Conservation (phyloP, 2,113 vertebrate genomes). For the Peucedramus taeniatus region DNA sequence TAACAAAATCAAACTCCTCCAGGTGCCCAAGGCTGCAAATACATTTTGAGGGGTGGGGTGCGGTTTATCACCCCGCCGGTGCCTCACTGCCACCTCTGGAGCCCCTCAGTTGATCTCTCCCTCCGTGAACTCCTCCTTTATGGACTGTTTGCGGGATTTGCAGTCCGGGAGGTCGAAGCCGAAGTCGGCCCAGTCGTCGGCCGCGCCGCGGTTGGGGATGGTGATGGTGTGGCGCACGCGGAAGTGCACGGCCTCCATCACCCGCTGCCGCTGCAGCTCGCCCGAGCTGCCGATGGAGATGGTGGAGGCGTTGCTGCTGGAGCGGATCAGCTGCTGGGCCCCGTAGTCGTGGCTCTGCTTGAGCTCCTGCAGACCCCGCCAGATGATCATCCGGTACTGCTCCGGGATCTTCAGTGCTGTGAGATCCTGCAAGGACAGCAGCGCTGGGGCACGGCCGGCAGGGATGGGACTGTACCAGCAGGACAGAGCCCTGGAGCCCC, state of each 20-base stretch:
- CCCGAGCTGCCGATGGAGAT: slow-evolving; percentile 83
- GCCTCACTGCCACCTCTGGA: background rate
- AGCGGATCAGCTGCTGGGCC: slow-evolving; percentile 87
- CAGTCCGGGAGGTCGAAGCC: slow-evolving; percentile 98
- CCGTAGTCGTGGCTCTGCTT: slow-evolving; percentile 87
- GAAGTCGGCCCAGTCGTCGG: slow-evolving; percentile 96
- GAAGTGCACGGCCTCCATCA: slow-evolving; percentile 99
- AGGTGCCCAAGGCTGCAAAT: background rate
- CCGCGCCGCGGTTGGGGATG: slow-evolving; percentile 84
- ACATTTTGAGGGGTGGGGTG: rapidly evolving
- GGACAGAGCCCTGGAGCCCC: rapidly evolving
- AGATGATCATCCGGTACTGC: slow-evolving; percentile 90
- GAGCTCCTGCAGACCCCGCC: slow-evolving; percentile 94
- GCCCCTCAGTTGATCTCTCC: slow-evolving; percentile 81
- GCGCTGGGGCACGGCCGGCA: rapidly evolving
- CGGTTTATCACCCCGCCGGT: rapidly evolving
- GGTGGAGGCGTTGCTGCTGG: slow-evolving; percentile 86
- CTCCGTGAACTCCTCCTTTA: slow-evolving; percentile 95
- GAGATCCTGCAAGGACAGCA: slow-evolving; percentile 79
- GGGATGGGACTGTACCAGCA: rapidly evolving
- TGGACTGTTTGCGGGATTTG: slow-evolving; percentile 87
- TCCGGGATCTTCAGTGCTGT: slow-evolving; percentile 94
- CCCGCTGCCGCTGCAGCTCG: slow-evolving; percentile 92
- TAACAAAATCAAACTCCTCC: background rate
- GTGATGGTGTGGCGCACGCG: slow-evolving; percentile 98